Evolutionary conservation across 2,888 invertebrate genomes (phyloP).

Genomic region (Clunio marinus): DNA sequence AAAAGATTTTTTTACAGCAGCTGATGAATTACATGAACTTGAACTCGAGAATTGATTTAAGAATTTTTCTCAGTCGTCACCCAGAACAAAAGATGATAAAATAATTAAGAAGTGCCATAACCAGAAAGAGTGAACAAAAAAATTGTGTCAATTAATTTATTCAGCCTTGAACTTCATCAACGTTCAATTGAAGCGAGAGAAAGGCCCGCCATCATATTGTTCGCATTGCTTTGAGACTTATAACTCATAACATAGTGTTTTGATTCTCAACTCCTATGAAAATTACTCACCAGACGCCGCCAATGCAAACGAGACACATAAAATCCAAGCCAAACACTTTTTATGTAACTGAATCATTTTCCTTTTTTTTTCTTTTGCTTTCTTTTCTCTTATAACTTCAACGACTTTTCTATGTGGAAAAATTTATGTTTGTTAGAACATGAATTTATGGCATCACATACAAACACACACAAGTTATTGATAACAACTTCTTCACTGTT

Average conservation of each 20-base stretch:
- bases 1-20: not conserved
- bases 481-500: not conserved
- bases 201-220: not conserved
- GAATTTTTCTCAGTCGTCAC: not conserved
- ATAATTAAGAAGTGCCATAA: too few relatives aligned
- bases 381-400: too few relatives aligned
- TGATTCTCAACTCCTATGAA: not conserved
- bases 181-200: not conserved
- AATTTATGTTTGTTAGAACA: conserved; percentile 29
- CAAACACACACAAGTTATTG: conserved; percentile 8
- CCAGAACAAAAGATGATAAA: not conserved
- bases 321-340: conserved; percentile 28
- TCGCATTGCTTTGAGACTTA: not conserved
- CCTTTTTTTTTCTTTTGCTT: not conserved
- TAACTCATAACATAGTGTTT: too few relatives aligned
- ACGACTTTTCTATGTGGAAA: conserved; percentile 4
- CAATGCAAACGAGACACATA: conserved; percentile 34
- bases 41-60: not conserved
- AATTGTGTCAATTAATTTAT: conserved; percentile 28
- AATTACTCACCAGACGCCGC: conserved; percentile 33
- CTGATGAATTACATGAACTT: not conserved
- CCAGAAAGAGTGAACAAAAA: too few relatives aligned
- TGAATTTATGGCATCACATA: conserved; percentile 25
- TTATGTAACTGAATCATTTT: conserved; percentile 32
- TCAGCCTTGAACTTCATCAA: conserved; percentile 35